Conservation (phyloP, 1,140 invertebrate species). For the Zaprionus camerounensis region DNA sequence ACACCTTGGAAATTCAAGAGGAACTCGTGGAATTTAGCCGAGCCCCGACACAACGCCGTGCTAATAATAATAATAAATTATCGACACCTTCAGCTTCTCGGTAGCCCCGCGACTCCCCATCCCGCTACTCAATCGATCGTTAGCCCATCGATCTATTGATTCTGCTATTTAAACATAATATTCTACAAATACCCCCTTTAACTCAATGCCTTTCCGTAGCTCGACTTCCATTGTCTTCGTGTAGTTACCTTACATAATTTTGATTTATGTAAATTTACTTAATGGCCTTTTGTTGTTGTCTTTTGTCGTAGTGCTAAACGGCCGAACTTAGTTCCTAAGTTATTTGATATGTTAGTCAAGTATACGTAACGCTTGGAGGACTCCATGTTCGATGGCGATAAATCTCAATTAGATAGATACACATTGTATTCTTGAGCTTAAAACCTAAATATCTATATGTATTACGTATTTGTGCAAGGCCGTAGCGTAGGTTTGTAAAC, state of each 20-base stretch:
- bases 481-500: no score
- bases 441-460: neutral
- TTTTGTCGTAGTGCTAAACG: slow-evolving; percentile 69
- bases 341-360: slow-evolving; percentile 42
- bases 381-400: neutral
- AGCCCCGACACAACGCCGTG: slow-evolving; percentile 53
- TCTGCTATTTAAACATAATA: slow-evolving; percentile 63
- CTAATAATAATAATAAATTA: slow-evolving; percentile 79
- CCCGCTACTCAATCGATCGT: neutral
- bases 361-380: slow-evolving; percentile 8
- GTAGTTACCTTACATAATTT: slow-evolving; percentile 41
- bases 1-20: slow-evolving; percentile 43
- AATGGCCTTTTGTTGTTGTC: slow-evolving; percentile 77
- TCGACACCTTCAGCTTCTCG: slow-evolving; percentile 58
- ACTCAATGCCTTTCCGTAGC: slow-evolving; percentile 35
- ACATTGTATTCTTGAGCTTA: neutral
- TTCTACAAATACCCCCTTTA: slow-evolving; percentile 52
- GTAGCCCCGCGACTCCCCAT: neutral
- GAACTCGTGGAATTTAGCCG: slow-evolving; percentile 13
- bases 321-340: slow-evolving; percentile 52
- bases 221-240: slow-evolving; percentile 33
- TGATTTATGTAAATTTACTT: slow-evolving; percentile 78
- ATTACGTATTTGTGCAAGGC: no score
- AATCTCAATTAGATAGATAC: slow-evolving; percentile 16
- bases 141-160: slow-evolving; percentile 34